Base-by-base conservation (phyloP, 2,888 invertebrate genomes). In the Apamea monoglypha region DNA sequence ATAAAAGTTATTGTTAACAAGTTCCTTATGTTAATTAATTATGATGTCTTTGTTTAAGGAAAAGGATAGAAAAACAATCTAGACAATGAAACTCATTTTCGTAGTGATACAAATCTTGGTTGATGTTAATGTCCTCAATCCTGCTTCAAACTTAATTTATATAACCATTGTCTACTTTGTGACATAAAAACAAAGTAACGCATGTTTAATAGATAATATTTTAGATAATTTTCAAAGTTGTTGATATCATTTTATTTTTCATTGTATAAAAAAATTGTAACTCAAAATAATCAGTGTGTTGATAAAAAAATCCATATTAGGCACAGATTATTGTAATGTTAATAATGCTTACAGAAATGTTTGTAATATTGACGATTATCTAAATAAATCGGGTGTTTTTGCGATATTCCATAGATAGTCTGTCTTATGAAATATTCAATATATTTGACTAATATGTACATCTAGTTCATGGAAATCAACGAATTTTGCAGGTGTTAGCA, bases 81-180 rank as follows among this genome's bases (percentile, higher is more conserved):
- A 44, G 1, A 8, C 44, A 63, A 36, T 36, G 16, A 79, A 47
- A 29, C 8, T 47, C 25, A 29, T n/a, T 64, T 56, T 50, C 14
- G 21, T 36, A 32, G 64, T 50, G 50, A 59, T 70, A 70, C 53
- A 53, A 70, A 44, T n/a, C 18, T 29, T 44, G 32, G 21, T 59
- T 50, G n/a, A 29, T 73, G 86, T 81, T 73, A 81, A 44, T 69
- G 68, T 64, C 85, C 81, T 50, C 29, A 64, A 53, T 73, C 29
- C 16, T 64, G 53, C 59, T 16, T 63, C 44, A 59, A 72, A 85
- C 50, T 50, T 50, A 69, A 72, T 80, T 73, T 50, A 68, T 50
- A 68, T 85, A 81, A 81, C 81, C 63, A 73, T 29, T 61, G 0
- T n/a, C 21, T 64, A 40, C 14, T 63, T 44, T 64, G n/a, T 68